Evolutionary conservation across 2,888 invertebrate species (phyloP).

Genomic region (Amphimallon solstitiale): DNA sequence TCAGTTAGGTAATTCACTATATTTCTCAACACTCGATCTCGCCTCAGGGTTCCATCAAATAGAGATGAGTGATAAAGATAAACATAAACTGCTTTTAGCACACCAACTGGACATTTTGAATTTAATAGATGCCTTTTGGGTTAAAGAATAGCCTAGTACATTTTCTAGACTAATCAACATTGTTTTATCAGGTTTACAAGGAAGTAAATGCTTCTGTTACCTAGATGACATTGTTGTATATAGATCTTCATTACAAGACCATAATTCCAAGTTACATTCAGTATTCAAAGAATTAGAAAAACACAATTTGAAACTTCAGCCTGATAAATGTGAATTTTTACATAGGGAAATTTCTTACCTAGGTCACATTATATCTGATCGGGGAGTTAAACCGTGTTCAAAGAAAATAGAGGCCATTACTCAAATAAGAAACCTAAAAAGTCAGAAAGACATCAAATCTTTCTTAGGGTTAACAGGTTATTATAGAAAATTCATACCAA

Average conservation of each 20-base stretch:
- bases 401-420: background rate
- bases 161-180: slow-evolving; percentile 19
- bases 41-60: too few relatives aligned
- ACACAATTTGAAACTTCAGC: slow-evolving; percentile 9
- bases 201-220: slow-evolving; percentile 19
- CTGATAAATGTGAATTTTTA: slow-evolving; percentile 5
- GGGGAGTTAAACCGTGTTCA: background rate
- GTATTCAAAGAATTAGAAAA: slow-evolving; percentile 2
- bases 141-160: slow-evolving; percentile 15
- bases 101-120: slow-evolving; percentile 1
- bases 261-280: slow-evolving; percentile 1
- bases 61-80: too few relatives aligned
- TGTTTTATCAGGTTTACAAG: slow-evolving; percentile 19
- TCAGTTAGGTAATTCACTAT: background rate
- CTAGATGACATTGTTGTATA: slow-evolving; percentile 56
- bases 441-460: background rate
- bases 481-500: slow-evolving; percentile 38
- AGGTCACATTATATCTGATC: background rate
- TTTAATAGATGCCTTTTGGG: slow-evolving; percentile 26
- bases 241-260: slow-evolving; percentile 31
- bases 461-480: slow-evolving; percentile 39
- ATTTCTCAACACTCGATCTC: too few relatives aligned
- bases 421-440: background rate
- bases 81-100: slow-evolving; percentile 2
- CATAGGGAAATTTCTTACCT: background rate